Evolutionary conservation across 2,888 invertebrate genomes (phyloP).

Genomic region (Dicranocentrus wangi): DNA sequence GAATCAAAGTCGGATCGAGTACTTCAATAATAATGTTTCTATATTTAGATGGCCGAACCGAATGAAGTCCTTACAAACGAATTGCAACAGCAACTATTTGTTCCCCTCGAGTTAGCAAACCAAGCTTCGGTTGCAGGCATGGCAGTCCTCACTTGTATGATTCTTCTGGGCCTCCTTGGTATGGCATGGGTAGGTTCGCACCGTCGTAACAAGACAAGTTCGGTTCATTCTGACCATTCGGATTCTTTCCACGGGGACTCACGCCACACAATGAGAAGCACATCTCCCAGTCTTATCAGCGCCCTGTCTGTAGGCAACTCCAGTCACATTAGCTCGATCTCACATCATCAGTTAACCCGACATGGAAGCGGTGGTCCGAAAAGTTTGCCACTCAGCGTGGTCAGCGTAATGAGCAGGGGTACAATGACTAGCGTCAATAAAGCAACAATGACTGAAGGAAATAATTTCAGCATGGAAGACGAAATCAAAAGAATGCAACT

Average conservation of each 20-base stretch:
- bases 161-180: conserved; percentile 67
- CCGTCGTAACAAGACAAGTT: conserved; percentile 46
- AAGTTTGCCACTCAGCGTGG: conserved; percentile 62
- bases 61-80: conserved; percentile 63
- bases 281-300: conserved; percentile 58
- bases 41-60: conserved; percentile 68
- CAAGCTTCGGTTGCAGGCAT: conserved; percentile 69
- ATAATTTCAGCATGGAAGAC: conserved; percentile 52
- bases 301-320: conserved; percentile 54
- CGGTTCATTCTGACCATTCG: conserved; percentile 64
- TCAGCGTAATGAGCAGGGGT: conserved; percentile 62
- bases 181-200: conserved; percentile 48
- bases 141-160: conserved; percentile 58
- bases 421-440: conserved; percentile 64
- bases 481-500: conserved; percentile 53
- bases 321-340: conserved; percentile 61
- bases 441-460: conserved; percentile 63
- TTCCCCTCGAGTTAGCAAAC: conserved; percentile 65
- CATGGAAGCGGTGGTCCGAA: conserved; percentile 54
- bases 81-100: conserved; percentile 67
- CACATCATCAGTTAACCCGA: conserved; percentile 38
- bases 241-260: conserved; percentile 64
- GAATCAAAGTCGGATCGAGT: too few relatives aligned
- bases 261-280: conserved; percentile 51
- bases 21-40: too few relatives aligned